Conservation (phyloP, 2,797 vertebrate genomes). For the Manis pentadactyla region DNA sequence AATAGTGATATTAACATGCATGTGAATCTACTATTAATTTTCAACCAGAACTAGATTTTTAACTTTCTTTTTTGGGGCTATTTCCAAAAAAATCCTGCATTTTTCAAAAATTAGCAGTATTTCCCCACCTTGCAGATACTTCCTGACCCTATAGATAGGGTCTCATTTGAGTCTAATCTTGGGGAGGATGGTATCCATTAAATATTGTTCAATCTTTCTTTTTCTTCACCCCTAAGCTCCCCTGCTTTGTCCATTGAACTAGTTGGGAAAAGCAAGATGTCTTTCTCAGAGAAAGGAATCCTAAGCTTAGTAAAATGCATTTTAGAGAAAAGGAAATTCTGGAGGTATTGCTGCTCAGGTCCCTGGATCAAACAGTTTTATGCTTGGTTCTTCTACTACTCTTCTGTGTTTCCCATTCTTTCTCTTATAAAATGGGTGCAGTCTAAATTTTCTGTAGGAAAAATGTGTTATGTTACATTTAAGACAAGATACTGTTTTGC, state of each 20-base stretch:
- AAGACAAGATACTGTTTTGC: not conserved
- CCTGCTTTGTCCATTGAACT: not conserved
- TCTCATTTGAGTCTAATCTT: not conserved
- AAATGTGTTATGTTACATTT: not conserved
- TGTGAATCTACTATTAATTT: not conserved
- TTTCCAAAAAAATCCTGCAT: not conserved
- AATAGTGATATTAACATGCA: not conserved
- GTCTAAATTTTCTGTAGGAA: not conserved
- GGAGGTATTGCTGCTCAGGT: not conserved
- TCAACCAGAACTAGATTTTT: not conserved
- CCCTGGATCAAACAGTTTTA: not conserved
- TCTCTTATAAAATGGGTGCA: not conserved
- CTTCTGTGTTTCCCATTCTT: not conserved
- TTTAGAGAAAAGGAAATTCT: conserved; percentile 30
- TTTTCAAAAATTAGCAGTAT: not conserved
- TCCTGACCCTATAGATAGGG: not conserved
- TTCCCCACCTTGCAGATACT: not conserved
- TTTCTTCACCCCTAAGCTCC: not conserved
- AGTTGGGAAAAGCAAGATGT: not conserved
- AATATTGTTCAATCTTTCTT: not conserved
- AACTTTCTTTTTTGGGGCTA: not conserved
- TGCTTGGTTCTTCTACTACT: not conserved
- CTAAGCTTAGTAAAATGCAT: not conserved
- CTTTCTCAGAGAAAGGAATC: conserved; percentile 53
- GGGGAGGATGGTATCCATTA: not conserved